phyloP scores from a whole-genome alignment of 2,888 invertebrate genomes.

The Drepanosiphum platanoidis region DNA sequence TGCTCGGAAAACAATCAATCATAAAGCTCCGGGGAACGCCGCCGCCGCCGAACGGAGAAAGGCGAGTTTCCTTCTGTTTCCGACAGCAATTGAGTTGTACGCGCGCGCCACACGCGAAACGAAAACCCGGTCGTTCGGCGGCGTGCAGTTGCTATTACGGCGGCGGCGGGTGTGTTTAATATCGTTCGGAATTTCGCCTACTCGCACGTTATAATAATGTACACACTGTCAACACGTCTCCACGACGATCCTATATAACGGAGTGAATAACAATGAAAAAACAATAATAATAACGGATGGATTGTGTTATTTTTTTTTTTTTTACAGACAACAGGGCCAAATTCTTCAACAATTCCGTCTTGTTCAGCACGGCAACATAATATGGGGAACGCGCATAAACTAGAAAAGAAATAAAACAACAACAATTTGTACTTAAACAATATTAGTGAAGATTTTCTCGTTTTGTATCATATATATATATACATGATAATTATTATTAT shows the following conservation, averaged over 20 bases:
- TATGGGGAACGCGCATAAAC: not conserved
- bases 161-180: conserved; percentile 1
- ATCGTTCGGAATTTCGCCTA: conserved; percentile 28
- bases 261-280: not conserved
- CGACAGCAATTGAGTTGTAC: conserved; percentile 57
- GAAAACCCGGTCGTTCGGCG: not conserved
- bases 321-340: conserved; percentile 71
- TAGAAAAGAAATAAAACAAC: not conserved
- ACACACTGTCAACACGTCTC: conserved; percentile 12
- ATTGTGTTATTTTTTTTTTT: conserved; percentile 63
- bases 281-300: not conserved
- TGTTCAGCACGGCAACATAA: conserved; percentile 87
- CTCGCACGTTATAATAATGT: too few relatives aligned
- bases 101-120: not conserved
- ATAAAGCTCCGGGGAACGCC: conserved; percentile 59
- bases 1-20: conserved; percentile 61
- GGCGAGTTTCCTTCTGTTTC: conserved; percentile 60
- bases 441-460: conserved; percentile 48
- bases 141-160: not conserved
- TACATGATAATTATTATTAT: conserved; percentile 1
- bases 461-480: conserved; percentile 37
- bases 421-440: conserved; percentile 40
- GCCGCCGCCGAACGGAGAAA: conserved; percentile 17
- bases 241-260: conserved; percentile 15
- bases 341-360: conserved; percentile 90